Conservation (phyloP, 2,113 vertebrate genomes). For the Dromas ardeola region DNA sequence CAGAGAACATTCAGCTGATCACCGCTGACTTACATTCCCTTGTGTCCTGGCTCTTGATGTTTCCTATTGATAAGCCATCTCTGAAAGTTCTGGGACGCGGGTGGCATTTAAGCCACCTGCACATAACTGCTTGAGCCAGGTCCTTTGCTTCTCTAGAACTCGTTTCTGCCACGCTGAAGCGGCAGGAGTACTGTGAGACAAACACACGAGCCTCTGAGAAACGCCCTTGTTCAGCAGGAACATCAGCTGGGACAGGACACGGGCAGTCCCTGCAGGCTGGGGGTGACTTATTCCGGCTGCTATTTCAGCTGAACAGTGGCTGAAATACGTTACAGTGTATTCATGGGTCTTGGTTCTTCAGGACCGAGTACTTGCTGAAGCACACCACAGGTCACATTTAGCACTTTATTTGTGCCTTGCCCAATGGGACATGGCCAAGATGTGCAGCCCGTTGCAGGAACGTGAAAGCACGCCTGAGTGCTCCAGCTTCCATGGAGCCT, state of each 20-base stretch:
- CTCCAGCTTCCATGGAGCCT: background rate
- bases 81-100: background rate
- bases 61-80: background rate
- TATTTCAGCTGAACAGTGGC: background rate
- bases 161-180: background rate
- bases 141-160: background rate
- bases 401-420: background rate
- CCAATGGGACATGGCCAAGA: background rate
- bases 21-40: background rate
- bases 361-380: background rate
- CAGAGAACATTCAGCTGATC: background rate
- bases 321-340: fast-evolving
- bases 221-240: background rate
- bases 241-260: background rate
- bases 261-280: too few relatives aligned
- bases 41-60: background rate
- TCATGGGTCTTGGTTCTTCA: background rate
- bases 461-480: background rate
- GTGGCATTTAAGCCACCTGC: background rate
- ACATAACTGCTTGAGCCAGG: background rate
- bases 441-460: fast-evolving
- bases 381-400: background rate
- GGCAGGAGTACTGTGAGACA: background rate
- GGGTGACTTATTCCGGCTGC: background rate
- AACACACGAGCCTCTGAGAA: background rate